Conservation (phyloP, 2,888 invertebrate species). For the Pilophorus perplexus region DNA sequence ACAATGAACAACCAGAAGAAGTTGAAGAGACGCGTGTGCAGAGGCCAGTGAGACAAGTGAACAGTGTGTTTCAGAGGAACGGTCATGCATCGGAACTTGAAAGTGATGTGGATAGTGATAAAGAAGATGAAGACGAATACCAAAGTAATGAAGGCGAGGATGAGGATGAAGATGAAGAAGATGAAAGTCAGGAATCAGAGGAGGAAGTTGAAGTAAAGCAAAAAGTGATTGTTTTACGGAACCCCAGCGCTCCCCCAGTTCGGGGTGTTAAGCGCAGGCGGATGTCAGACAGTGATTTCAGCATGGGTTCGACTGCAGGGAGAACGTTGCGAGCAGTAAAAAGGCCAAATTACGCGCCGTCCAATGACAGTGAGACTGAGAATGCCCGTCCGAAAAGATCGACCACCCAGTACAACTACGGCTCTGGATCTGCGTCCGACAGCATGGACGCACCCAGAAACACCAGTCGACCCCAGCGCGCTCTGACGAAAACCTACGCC, state of each 20-base stretch:
- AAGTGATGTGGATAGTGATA: constrained; percentile 44
- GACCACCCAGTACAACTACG: background rate
- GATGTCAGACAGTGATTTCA: constrained; percentile 21
- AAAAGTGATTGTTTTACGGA: constrained; percentile 29
- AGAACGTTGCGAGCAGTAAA: constrained; percentile 23
- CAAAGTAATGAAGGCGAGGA: constrained; percentile 46
- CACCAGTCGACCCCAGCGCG: background rate
- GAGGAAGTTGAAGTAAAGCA: constrained; percentile 15
- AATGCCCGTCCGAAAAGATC: constrained; percentile 16
- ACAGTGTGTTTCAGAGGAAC: constrained; percentile 10
- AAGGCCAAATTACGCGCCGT: constrained; percentile 21
- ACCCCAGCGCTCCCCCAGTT: constrained; percentile 19
- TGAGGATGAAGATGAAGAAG: constrained; percentile 3
- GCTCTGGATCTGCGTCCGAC: background rate
- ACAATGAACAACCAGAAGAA: background rate
- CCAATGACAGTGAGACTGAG: constrained; percentile 4
- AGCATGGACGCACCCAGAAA: background rate
- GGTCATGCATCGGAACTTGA: constrained; percentile 34
- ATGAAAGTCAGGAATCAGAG: background rate
- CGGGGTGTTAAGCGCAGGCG: constrained; percentile 19
- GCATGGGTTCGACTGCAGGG: background rate
- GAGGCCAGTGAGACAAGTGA: background rate
- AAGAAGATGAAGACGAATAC: constrained; percentile 49
- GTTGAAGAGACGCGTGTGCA: too few relatives aligned
- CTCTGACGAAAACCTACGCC: background rate